These are phyloP conservation scores for Ramazzottius varieornatus DNA, from an alignment of 2,888 invertebrate genomes.

Conservation along the genomic window DNA sequence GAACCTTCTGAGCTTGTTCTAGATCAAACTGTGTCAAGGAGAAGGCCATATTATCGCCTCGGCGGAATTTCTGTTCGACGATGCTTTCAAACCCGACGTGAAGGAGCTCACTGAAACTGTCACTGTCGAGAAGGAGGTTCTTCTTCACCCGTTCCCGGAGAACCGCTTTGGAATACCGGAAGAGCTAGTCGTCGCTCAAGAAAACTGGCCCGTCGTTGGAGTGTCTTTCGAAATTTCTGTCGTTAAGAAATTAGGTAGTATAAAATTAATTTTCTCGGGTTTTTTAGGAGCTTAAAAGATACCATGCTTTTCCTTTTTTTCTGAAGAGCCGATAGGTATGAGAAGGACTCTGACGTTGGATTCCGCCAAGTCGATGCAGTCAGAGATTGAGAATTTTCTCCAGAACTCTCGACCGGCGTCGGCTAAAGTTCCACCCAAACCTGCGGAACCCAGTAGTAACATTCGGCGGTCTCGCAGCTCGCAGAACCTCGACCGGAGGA, in stretches of 20 bases:
- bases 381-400: no score
- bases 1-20: not conserved
- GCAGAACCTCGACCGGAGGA: no score
- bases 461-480: no score
- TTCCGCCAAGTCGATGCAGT: no score
- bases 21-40: not conserved
- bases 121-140: not conserved
- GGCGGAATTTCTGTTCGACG: not conserved
- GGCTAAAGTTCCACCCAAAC: no score
- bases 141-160: not conserved
- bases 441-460: no score
- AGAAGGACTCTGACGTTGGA: no score
- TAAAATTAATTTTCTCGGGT: no score
- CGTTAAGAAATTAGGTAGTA: not conserved
- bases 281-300: no score
- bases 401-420: no score
- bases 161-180: not conserved
- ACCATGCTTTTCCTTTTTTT: no score
- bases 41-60: not conserved
- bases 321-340: no score
- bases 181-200: not conserved
- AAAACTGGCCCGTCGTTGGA: not conserved
- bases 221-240: not conserved
- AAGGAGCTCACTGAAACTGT: not conserved
- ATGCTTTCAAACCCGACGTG: not conserved